A percentile compares a stretch with the other conserved stretches of the same genome.
Evolutionary conservation across 2,888 invertebrate species (phyloP).

Genomic region (Digitonthophagus gazella): DNA sequence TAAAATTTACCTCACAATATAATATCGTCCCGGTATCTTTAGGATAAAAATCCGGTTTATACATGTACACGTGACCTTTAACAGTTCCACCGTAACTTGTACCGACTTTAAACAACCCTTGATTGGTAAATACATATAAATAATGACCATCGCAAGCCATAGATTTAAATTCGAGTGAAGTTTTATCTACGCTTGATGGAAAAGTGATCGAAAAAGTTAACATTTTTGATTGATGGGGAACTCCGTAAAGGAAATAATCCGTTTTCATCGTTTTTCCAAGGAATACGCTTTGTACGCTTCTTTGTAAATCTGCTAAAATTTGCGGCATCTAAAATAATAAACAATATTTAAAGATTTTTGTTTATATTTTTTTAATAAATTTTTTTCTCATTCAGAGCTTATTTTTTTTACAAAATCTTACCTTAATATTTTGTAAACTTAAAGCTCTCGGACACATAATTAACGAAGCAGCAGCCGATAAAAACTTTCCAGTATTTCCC

Average conservation of each 20-base stretch:
- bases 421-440: constrained; percentile 78
- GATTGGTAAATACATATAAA: constrained; percentile 81
- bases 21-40: constrained; percentile 84
- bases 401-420: too few relatives aligned
- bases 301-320: constrained; percentile 80
- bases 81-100: constrained; percentile 92
- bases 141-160: constrained; percentile 89
- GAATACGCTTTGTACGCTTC: constrained; percentile 85
- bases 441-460: constrained; percentile 80
- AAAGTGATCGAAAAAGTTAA: constrained; percentile 63
- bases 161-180: constrained; percentile 55
- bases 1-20: constrained; percentile 70
- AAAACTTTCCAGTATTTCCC: constrained; percentile 87
- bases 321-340: constrained; percentile 67
- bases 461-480: constrained; percentile 82
- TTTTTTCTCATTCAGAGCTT: too few relatives aligned
- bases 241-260: constrained; percentile 86
- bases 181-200: constrained; percentile 53
- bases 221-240: constrained; percentile 73
- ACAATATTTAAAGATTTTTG: constrained; percentile 2
- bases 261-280: constrained; percentile 81
- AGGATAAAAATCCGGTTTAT: constrained; percentile 79
- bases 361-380: too few relatives aligned
- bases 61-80: constrained; percentile 84
- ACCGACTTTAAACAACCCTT: constrained; percentile 88